A percentile compares a stretch with the other conserved stretches of the same genome.
phyloP scores from a whole-genome alignment of 2,888 invertebrate species.

The Congeria kusceri region DNA sequence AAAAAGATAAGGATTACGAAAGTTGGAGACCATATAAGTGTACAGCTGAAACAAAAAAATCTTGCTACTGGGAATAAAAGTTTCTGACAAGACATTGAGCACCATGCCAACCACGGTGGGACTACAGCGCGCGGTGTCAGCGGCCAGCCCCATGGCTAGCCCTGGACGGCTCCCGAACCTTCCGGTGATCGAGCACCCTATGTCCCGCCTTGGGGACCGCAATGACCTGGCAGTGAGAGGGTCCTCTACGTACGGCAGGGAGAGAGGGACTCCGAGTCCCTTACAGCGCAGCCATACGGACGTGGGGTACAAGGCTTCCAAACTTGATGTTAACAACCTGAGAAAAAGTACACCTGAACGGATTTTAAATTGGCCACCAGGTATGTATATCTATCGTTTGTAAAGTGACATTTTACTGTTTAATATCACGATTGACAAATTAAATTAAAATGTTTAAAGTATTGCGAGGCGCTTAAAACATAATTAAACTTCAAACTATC shows the following conservation, averaged over 20 bases:
- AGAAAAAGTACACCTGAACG: slow-evolving; percentile 64
- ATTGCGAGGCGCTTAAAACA: too few relatives aligned
- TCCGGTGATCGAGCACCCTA: slow-evolving; percentile 71
- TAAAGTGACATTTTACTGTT: slow-evolving; percentile 2
- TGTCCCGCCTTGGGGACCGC: slow-evolving; percentile 64
- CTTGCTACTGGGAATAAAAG: too few relatives aligned
- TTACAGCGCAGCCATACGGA: slow-evolving; percentile 47
- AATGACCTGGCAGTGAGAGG: slow-evolving; percentile 65
- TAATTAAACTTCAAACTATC: too few relatives aligned
- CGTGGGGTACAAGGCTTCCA: slow-evolving; percentile 20
- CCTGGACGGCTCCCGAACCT: slow-evolving; percentile 63
- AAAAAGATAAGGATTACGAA: too few relatives aligned
- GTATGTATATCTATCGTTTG: slow-evolving; percentile 39
- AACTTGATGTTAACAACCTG: slow-evolving; percentile 13
- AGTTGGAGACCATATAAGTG: too few relatives aligned
- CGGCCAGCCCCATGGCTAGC: slow-evolving; percentile 45
- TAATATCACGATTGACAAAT: too few relatives aligned
- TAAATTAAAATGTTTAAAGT: too few relatives aligned
- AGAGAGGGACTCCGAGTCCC: slow-evolving; percentile 13
- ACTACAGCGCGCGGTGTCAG: slow-evolving; percentile 43
- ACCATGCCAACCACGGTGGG: slow-evolving; percentile 60
- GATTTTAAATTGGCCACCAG: slow-evolving; percentile 72
- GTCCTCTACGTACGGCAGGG: slow-evolving; percentile 52
- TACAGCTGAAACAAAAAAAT: too few relatives aligned
- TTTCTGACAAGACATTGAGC: not conserved